Evolutionary conservation across 2,797 vertebrate genomes (phyloP).

Genomic region (Tenualosa thibaudeaui): DNA sequence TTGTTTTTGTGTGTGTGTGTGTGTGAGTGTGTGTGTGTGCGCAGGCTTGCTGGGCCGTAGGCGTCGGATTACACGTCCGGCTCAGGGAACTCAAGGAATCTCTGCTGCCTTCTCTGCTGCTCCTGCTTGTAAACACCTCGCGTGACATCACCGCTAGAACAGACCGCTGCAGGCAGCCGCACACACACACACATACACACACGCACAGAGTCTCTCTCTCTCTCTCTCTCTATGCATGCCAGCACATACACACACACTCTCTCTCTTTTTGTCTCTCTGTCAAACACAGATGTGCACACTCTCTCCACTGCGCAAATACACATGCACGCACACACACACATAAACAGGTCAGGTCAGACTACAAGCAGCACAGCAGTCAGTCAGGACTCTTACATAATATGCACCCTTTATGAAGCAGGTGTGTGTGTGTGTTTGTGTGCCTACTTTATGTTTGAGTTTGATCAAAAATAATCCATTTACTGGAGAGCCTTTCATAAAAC

Average conservation of each 20-base stretch:
- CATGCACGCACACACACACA: background rate
- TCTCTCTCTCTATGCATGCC: no score
- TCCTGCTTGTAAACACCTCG: background rate
- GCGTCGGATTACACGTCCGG: slow-evolving; percentile 8
- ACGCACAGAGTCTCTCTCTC: background rate
- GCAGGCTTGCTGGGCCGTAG: background rate
- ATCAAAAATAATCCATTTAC: slow-evolving; percentile 11
- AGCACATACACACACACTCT: background rate
- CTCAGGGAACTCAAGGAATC: background rate
- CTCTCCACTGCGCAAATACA: background rate
- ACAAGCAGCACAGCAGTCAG: background rate
- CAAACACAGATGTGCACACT: background rate
- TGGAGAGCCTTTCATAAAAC: slow-evolving; percentile 54
- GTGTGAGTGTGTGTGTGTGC: slow-evolving; percentile 8
- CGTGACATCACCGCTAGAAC: background rate
- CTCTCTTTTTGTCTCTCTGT: no score
- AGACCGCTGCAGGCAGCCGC: background rate
- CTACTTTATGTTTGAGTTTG: background rate
- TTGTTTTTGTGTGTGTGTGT: slow-evolving; percentile 21
- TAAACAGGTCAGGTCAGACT: background rate
- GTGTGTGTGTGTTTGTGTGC: background rate
- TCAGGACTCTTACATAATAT: background rate
- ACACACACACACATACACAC: background rate
- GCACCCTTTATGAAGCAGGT: background rate
- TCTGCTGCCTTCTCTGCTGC: background rate